These are phyloP conservation scores for Lasioglossum lativentre DNA, from an alignment of 2,888 invertebrate genomes.

Conservation along the genomic window DNA sequence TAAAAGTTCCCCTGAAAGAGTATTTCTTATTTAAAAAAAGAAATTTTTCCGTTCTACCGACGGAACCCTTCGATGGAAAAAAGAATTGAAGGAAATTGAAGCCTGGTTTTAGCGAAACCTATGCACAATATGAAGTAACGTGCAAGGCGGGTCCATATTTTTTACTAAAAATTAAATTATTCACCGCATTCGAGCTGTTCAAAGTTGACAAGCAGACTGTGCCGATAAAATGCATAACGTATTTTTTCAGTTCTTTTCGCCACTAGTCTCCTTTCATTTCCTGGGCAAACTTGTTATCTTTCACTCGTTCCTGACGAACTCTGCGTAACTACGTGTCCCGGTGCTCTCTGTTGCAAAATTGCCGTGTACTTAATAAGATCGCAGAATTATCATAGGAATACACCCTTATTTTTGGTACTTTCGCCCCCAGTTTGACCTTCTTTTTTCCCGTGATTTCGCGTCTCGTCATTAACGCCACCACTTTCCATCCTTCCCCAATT, in stretches of 20 bases:
- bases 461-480: background rate
- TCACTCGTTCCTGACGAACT: background rate
- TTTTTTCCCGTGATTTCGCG: background rate
- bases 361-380: slow-evolving; percentile 63
- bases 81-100: background rate
- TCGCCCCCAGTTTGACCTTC: background rate
- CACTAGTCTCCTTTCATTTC: background rate
- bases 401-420: slow-evolving; percentile 62
- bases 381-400: slow-evolving; percentile 60
- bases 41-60: background rate
- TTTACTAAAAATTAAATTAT: background rate
- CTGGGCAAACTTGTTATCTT: background rate
- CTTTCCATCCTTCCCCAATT: background rate
- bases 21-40: slow-evolving; percentile 15
- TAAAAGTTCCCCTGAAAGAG: background rate
- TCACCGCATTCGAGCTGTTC: background rate
- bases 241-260: background rate
- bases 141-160: background rate
- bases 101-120: background rate
- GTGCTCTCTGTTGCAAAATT: background rate
- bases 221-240: background rate
- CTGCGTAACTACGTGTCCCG: background rate
- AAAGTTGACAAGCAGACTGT: background rate
- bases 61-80: background rate
- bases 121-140: background rate